Percentiles rank a stretch among this genome's conserved stretches.
phyloP scores from a whole-genome alignment of 2,888 invertebrate genomes.

The Pomacea canaliculata region DNA sequence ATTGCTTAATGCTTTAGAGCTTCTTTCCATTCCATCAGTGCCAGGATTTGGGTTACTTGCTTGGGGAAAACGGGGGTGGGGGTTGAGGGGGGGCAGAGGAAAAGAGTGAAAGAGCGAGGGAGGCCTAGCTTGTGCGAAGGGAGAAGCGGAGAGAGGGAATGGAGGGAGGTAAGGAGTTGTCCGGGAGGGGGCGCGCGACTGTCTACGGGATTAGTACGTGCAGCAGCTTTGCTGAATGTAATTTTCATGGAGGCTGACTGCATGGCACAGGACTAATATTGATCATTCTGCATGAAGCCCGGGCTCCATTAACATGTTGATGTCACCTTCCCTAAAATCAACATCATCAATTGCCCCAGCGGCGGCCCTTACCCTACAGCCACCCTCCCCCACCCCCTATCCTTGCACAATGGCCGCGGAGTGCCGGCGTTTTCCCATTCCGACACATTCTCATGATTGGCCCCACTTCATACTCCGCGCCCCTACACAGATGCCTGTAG shows the following conservation, averaged over 20 bases:
- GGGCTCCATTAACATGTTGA: constrained; percentile 17
- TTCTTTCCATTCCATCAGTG: constrained; percentile 5
- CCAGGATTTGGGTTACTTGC: constrained; percentile 3
- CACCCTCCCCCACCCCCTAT: neutral
- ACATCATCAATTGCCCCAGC: constrained; percentile 17
- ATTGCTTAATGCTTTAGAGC: no score
- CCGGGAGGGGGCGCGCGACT: neutral
- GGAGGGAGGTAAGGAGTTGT: neutral
- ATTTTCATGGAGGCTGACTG: constrained; percentile 20
- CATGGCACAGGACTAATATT: constrained; percentile 11
- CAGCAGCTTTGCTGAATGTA: constrained; percentile 22
- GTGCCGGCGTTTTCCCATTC: constrained; percentile 17
- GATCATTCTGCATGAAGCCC: constrained; percentile 9
- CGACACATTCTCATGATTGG: neutral
- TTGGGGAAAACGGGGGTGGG: constrained; percentile 1
- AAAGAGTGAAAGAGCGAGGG: neutral
- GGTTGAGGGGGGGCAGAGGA: neutral
- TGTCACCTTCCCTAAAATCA: constrained; percentile 18
- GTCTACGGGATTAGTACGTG: constrained; percentile 27
- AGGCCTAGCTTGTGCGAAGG: neutral
- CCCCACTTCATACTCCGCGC: neutral
- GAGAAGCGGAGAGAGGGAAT: neutral
- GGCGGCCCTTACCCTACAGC: neutral
- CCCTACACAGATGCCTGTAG: neutral
- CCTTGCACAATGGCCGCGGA: constrained; percentile 10